Percentiles rank a stretch among this genome's conserved stretches.
phyloP scores from a whole-genome alignment of 2,888 invertebrate species.

The Glomeris marginata region DNA sequence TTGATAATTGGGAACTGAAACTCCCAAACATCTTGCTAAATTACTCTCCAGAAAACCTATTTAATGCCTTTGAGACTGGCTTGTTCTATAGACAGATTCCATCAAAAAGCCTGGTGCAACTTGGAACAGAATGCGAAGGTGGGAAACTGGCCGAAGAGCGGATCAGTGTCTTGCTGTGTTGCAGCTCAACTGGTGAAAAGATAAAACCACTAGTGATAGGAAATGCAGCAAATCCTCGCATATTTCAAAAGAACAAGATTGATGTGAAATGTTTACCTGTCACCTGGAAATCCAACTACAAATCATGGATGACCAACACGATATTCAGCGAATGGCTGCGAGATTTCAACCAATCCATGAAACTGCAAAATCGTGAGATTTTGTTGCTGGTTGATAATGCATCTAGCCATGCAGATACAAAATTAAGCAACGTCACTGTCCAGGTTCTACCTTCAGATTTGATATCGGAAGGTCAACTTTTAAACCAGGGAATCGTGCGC shows the following conservation, averaged over 20 bases:
- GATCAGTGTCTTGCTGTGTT: background rate
- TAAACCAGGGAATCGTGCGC: too few relatives aligned
- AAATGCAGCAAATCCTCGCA: background rate
- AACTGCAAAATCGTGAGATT: background rate
- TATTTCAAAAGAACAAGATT: background rate
- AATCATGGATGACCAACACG: background rate
- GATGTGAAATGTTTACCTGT: background rate
- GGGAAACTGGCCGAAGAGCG: background rate
- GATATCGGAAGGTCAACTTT: background rate
- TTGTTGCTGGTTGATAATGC: background rate
- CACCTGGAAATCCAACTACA: background rate
- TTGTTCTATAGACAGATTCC: background rate
- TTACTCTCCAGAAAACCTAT: background rate
- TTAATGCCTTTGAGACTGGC: background rate
- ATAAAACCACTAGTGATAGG: background rate
- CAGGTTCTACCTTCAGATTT: background rate
- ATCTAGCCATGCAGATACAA: background rate
- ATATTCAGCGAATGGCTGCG: background rate
- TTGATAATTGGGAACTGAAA: too few relatives aligned
- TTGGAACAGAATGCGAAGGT: constrained; percentile 4
- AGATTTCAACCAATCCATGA: background rate
- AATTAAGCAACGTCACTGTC: background rate
- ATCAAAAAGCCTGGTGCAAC: background rate
- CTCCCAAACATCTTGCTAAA: background rate
- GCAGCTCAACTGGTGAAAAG: constrained; percentile 1